Conservation (phyloP, 2,113 vertebrate genomes). For the Oenanthe melanoleuca region DNA sequence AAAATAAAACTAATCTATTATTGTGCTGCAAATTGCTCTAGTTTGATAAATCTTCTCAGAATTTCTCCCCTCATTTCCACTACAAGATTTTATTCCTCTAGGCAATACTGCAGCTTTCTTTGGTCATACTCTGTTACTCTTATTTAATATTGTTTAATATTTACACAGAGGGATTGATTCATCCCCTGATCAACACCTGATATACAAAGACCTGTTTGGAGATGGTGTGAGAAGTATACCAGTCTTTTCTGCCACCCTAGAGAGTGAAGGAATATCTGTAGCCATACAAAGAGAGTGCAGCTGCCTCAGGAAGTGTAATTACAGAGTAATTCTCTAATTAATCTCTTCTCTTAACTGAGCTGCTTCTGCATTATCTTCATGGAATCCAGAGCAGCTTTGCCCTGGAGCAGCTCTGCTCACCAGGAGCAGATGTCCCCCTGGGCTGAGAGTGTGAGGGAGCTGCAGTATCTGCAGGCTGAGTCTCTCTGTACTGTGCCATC, state of each 20-base stretch:
- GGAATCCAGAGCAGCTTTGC: background rate
- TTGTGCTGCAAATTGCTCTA: background rate
- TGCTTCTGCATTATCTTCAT: background rate
- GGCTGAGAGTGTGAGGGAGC: background rate
- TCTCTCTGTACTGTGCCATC: background rate
- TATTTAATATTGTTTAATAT: background rate
- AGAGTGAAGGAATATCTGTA: background rate
- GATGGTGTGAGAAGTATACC: background rate
- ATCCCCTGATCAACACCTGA: background rate
- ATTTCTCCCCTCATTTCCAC: background rate
- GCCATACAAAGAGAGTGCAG: background rate
- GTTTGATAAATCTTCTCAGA: background rate
- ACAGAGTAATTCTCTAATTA: background rate
- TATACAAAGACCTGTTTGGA: background rate
- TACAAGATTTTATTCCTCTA: background rate
- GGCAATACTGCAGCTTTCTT: background rate
- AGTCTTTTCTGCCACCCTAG: background rate
- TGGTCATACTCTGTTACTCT: background rate
- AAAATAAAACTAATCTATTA: conserved; percentile 21
- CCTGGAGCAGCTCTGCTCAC: background rate
- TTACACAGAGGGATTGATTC: background rate
- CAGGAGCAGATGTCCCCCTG: background rate
- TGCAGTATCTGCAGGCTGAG: background rate
- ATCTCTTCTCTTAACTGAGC: background rate
- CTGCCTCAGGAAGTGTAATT: background rate